phyloP scores from a whole-genome alignment of 2,113 vertebrate species.

The Anseranas semipalmata region DNA sequence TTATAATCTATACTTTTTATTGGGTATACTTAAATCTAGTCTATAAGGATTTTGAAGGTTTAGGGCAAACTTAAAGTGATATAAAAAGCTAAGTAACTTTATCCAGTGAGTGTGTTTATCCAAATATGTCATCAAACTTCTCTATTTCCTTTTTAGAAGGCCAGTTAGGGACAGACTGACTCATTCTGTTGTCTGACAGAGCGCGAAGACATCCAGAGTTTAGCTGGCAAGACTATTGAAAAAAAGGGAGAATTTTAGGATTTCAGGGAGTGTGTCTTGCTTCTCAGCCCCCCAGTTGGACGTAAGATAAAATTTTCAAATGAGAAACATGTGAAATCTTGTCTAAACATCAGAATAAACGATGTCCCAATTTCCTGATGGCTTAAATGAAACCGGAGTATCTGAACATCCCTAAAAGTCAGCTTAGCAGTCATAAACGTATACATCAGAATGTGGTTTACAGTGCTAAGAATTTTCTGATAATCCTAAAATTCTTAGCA shows the following conservation, averaged over 20 bases:
- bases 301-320: constrained; percentile 12
- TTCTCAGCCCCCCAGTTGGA: constrained; percentile 22
- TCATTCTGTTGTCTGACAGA: constrained; percentile 62
- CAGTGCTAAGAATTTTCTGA: background rate
- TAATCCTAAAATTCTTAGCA: background rate
- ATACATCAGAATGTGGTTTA: background rate
- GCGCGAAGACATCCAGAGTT: constrained; percentile 57
- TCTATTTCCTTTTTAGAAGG: constrained; percentile 72
- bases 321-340: constrained; percentile 23
- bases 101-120: constrained; percentile 70
- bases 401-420: background rate
- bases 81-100: constrained; percentile 69
- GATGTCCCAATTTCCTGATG: background rate
- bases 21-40: constrained; percentile 52
- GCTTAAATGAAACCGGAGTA: background rate
- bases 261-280: constrained; percentile 41
- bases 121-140: constrained; percentile 70
- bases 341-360: constrained; percentile 2
- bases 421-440: background rate
- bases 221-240: constrained; percentile 42
- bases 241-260: constrained; percentile 30
- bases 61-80: constrained; percentile 50
- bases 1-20: constrained; percentile 60
- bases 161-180: constrained; percentile 69
- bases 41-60: constrained; percentile 65